Evolutionary conservation across 2,888 invertebrate genomes (phyloP).

Genomic region (Yponomeuta malinellus): DNA sequence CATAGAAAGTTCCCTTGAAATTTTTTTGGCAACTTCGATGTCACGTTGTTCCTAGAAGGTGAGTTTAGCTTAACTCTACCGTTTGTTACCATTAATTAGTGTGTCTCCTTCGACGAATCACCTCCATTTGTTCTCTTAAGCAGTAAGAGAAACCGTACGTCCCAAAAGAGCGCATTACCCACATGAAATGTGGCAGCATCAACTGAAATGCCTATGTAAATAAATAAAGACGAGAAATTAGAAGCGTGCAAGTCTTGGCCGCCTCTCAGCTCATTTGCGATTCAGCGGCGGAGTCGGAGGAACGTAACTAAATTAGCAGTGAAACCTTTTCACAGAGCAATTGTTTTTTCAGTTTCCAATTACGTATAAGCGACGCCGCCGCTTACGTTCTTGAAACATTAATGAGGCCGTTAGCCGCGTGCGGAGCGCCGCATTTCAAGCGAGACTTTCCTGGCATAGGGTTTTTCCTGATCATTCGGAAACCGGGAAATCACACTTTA

Average conservation of each 20-base stretch:
- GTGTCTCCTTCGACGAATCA: too few relatives aligned
- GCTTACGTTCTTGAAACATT: constrained; percentile 63
- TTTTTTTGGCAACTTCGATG: too few relatives aligned
- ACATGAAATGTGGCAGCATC: not conserved
- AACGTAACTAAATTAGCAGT: constrained; percentile 43
- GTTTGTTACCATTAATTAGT: too few relatives aligned
- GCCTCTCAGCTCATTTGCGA: constrained; percentile 39
- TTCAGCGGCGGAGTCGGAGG: constrained; percentile 27
- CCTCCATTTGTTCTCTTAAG: too few relatives aligned
- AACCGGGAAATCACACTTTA: not conserved
- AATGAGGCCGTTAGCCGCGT: constrained; percentile 49
- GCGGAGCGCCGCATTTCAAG: constrained; percentile 1
- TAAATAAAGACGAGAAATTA: constrained; percentile 2
- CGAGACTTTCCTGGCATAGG: not conserved
- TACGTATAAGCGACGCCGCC: constrained; percentile 54
- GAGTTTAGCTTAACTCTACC: too few relatives aligned
- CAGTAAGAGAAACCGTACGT: not conserved
- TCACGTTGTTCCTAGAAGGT: too few relatives aligned
- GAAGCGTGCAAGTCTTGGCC: constrained; percentile 7
- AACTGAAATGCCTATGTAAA: not conserved
- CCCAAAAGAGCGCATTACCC: not conserved
- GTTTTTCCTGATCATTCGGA: not conserved
- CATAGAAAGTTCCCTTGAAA: too few relatives aligned
- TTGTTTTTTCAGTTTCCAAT: constrained; percentile 66
- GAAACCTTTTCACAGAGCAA: constrained; percentile 47